These are phyloP conservation scores for Tachuris rubrigastra DNA, from an alignment of 2,113 vertebrate species.

Conservation along the genomic window DNA sequence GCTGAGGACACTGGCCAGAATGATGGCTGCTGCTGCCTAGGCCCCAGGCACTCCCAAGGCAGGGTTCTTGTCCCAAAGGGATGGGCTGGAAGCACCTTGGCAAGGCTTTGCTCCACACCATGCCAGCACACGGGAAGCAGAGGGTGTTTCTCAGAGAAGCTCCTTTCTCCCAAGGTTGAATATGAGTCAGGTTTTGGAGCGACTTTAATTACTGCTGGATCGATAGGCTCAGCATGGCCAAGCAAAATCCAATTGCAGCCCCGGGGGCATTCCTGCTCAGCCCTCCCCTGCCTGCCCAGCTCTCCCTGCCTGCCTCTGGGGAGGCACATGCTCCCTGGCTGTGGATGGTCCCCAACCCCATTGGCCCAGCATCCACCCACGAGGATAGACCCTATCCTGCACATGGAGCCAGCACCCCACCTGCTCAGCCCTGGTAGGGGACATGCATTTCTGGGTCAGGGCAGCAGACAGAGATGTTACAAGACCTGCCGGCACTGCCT, in stretches of 20 bases:
- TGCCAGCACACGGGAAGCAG: neutral
- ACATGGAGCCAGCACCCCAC: neutral
- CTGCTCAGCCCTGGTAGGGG: neutral
- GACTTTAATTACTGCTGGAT: constrained; percentile 66
- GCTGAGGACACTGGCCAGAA: neutral
- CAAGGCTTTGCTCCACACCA: neutral
- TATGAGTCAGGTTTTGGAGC: constrained; percentile 66
- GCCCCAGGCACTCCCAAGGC: neutral
- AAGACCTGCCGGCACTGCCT: neutral
- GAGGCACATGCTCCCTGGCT: fast-evolving
- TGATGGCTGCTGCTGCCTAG: neutral
- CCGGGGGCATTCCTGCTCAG: neutral
- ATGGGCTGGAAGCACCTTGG: neutral
- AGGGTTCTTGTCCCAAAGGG: fast-evolving
- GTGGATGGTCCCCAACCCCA: neutral
- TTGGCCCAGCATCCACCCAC: neutral
- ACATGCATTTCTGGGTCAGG: fast-evolving
- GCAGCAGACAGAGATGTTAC: neutral
- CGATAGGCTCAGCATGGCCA: constrained; percentile 43
- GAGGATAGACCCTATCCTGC: fast-evolving
- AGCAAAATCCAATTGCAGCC: constrained; percentile 58
- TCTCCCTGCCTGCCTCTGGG: neutral
- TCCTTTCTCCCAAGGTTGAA: constrained; percentile 57
- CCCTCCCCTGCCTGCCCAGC: neutral
- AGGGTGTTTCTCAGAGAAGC: constrained; percentile 11